phyloP scores from a whole-genome alignment of 2,113 vertebrate genomes.

The Progne subis region DNA sequence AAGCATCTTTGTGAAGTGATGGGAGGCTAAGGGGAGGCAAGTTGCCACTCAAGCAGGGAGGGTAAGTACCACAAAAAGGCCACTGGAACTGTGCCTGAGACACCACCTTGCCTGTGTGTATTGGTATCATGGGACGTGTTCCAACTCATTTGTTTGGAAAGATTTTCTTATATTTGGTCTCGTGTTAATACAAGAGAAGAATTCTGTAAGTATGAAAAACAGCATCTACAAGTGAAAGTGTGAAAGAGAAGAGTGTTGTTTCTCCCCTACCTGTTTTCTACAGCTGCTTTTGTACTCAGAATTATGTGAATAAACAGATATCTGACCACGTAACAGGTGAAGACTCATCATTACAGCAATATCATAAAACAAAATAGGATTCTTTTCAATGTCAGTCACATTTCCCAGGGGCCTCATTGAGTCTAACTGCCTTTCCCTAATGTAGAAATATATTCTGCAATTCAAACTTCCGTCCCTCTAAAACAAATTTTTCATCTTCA shows the following conservation, averaged over 20 bases:
- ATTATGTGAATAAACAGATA: neutral
- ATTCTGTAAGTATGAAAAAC: neutral
- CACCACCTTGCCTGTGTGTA: accelerated
- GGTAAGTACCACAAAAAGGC: neutral
- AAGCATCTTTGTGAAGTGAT: neutral
- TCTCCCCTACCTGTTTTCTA: neutral
- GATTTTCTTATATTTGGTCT: neutral
- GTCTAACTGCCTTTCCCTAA: constrained; percentile 16
- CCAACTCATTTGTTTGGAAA: neutral
- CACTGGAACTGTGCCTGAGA: neutral
- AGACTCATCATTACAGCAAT: neutral
- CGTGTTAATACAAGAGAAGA: neutral
- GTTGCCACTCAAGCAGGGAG: neutral
- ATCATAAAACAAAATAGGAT: constrained; percentile 11
- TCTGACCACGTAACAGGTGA: neutral
- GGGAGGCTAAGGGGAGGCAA: neutral
- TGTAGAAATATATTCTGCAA: neutral
- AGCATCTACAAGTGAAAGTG: neutral
- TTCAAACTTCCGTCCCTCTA: neutral
- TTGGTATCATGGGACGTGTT: neutral
- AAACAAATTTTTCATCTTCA: constrained; percentile 3
- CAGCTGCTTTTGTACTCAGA: neutral
- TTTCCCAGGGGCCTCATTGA: constrained; percentile 16
- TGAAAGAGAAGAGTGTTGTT: neutral
- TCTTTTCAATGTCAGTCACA: constrained; percentile 6